Evolutionary conservation across 2,113 vertebrate genomes (phyloP), one percentile per base, ranked within the genome.

Genomic region (Heloderma charlesbogerti): DNA sequence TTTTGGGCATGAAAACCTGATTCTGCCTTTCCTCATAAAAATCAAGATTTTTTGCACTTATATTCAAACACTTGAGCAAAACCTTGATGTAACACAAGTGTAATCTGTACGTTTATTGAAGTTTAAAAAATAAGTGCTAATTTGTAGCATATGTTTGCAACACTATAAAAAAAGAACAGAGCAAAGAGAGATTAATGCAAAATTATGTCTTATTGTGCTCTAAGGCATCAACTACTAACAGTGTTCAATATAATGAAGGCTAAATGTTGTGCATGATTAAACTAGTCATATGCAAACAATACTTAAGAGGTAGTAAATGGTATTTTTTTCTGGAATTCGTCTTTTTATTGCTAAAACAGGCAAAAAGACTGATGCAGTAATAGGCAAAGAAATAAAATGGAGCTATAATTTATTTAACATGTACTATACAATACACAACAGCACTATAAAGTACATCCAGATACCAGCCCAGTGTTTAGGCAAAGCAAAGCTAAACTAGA

Each of bases 231-330:
- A 91, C 88, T 92, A 82, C 93, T 95, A 95, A 93, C 92, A 94
- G 57, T 25, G 12, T 90, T 95, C 93, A 87, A 72, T 94, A 92
- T 94, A 97, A 95, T 94, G 93, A 95, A 95, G 82, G 79, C 86
- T 93, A 94, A 95, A 96, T 92, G 90, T 90, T 94, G 90, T 95
- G 90, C 94, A 92, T 95, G 93, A 96, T 96, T 95, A 96, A 95
- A 91, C 92, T 92, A 95, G 82, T 93, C 89, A 91, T 96, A 96
- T 92, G 88, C 82, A 96, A 96, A 97, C 91, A 95, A 91, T 90
- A 92, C 54, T 94, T 94, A 63, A 94, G 94, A 93, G 94, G 93
- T 94, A 91, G 63, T 95, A 94, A 95, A 45, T 74, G 81, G 92
- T 79, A 89, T 92, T 89, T 95, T 83, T 89, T 45, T 89, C 93